Base-by-base conservation (phyloP, 2,888 invertebrate species). In the Erannis defoliaria region DNA sequence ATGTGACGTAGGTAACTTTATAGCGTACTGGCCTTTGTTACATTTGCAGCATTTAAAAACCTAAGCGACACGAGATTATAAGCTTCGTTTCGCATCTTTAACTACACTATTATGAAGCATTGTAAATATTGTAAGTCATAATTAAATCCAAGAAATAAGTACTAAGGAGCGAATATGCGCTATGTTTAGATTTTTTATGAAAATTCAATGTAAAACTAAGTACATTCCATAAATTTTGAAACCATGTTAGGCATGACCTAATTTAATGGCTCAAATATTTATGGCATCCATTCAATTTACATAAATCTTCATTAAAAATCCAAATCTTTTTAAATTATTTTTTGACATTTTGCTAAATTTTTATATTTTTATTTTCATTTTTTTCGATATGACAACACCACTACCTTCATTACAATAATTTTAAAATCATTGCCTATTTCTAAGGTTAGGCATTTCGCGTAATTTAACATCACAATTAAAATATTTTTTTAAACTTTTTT, bases 321-420 rank as follows among this genome's bases (percentile, higher is more conserved):
- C 38, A 66, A 67, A 69, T 62, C 46, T 58, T 58, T 65, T 72
- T 66, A 65, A 67, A 58, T 73, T 75, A 78, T 85, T 89, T 89
- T 89, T 87, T 86, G 74, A 79, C 72, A 75, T 87, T 89, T 89
- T 88, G 74, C 80, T 79, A 80, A 59, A 64, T 85, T 89, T 89
- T 89, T 84, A 79, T 69, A 75, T 89, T 89, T 90, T 88, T 86
- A 81, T 86, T 73, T 77, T 73, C 68, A 72, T 81, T 86, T 89
- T 79, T 85, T 84, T 79, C 70, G 73, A 81, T 81, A 83, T 82
- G 84, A 81, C 76, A 75, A 76, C 78, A 82, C 66, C 66, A 76
- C 80, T 85, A 84, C 78, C 62, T 71, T 75, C 66, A 63, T 69
- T 72, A 77, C 69, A 74, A 74, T 70, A 74, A 75, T 70, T 54